Base-by-base conservation (phyloP, 2,888 invertebrate genomes). In the Lasioglossum pauxillum region DNA sequence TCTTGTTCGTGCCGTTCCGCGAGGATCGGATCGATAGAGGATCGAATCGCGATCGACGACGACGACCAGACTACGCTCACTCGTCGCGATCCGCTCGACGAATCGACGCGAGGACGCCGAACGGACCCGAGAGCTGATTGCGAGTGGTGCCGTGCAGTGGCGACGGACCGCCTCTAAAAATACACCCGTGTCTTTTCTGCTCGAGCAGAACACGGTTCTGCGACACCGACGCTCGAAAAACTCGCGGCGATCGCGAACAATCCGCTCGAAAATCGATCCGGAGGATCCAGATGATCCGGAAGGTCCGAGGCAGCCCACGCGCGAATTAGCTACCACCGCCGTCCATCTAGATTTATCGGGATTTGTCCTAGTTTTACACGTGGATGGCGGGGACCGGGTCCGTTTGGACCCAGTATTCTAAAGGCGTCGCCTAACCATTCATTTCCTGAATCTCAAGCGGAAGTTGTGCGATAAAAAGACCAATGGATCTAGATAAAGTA, bases 1-100 rank as follows among this genome's bases (percentile, higher is more conserved):
- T 95, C 95, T 92, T 91, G 87, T 80, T 82, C 84, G 85, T 53
- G 69, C 60, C 67, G 31, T 60, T 78, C 75, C 23, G 38, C 69
- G 53, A 27, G 72, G 57, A 83, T 84, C 83, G 87, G 84, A 91
- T 91, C 90, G 85, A 90, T 88, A 85, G 83, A 31, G 35, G 67
- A 67, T 67, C 67, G 67, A 64, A 82, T 77, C 73, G 71, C 64
- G 83, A 80, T 74, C 85, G 82, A 80, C 74, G 67, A 27, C 19
- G 71, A 79, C 67, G 73, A 27, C 19, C 38, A 38, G 69, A 27
- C 44, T n/a, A 67, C 64, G 35, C 67, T 19, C 35, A 4, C 31
- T 35, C 67, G 35, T 31, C 19, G 35, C 67, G 67, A 35, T 67
- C 67, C 67, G 67, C 67, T 35, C 67, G 67, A 19, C 67, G 67